A percentile compares a stretch with the other conserved stretches of the same genome.
These are phyloP conservation scores for Serripes groenlandicus DNA, from an alignment of 2,888 invertebrate species.

Conservation along the genomic window DNA sequence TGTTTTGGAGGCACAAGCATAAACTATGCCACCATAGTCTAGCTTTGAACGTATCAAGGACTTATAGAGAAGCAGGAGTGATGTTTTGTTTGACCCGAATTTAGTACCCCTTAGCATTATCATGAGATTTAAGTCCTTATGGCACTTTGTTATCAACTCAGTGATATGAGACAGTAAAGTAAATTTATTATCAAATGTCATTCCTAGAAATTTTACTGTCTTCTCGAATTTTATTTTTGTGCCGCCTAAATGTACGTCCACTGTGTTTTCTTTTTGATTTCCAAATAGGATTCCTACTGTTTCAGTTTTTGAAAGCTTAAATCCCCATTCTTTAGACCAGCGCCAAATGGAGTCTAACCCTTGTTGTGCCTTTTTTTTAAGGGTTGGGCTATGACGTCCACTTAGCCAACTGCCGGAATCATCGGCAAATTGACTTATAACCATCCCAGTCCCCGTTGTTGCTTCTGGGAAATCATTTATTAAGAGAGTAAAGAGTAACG, in stretches of 20 bases:
- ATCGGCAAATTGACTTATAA: constrained; percentile 35
- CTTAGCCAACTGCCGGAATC: constrained; percentile 39
- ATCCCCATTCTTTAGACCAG: constrained; percentile 34
- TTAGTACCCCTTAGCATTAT: constrained; percentile 24
- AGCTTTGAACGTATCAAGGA: constrained; percentile 15
- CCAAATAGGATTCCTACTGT: constrained; percentile 17
- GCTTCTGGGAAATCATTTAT: constrained; percentile 33
- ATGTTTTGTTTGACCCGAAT: constrained; percentile 9
- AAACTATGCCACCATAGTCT: constrained; percentile 21
- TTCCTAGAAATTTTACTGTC: constrained; percentile 17
- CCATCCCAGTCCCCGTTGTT: constrained; percentile 17
- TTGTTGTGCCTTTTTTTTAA: constrained; percentile 22
- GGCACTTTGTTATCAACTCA: not conserved
- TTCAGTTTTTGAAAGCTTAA: constrained; percentile 30
- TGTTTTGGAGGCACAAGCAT: not conserved
- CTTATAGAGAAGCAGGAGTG: constrained; percentile 8
- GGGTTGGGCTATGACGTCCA: constrained; percentile 15
- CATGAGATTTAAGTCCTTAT: constrained; percentile 17
- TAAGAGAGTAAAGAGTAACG: constrained; percentile 27
- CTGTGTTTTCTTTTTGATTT: not conserved
- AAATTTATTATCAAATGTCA: not conserved
- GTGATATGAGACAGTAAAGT: not conserved
- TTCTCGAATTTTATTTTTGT: constrained; percentile 14
- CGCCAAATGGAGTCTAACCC: constrained; percentile 25
- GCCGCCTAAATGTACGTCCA: constrained; percentile 18